Percentiles rank a stretch among this genome's conserved stretches.
Conservation (phyloP, 1,140 invertebrate genomes). For the Goniozus legneri region DNA sequence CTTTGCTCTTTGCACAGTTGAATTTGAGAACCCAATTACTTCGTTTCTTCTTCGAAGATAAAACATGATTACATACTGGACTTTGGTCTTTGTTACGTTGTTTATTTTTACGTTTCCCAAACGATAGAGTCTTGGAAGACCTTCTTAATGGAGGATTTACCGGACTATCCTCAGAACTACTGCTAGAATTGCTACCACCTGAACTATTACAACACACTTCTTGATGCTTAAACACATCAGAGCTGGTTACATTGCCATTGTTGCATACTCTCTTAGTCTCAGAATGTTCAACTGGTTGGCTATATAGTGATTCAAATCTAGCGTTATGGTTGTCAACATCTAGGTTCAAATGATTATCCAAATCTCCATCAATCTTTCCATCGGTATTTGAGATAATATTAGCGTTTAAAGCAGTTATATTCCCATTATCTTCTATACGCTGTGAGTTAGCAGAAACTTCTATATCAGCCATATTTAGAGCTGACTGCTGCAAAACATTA, state of each 20-base stretch:
- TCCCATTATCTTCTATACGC: constrained; percentile 44
- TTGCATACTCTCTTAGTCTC: constrained; percentile 40
- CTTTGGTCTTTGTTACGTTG: constrained; percentile 48
- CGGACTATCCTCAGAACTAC: constrained; percentile 48
- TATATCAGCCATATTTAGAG: constrained; percentile 32
- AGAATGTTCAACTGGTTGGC: constrained; percentile 44
- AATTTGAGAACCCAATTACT: constrained; percentile 64
- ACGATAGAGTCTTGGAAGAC: constrained; percentile 51
- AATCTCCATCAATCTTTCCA: constrained; percentile 36
- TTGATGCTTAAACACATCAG: constrained; percentile 28
- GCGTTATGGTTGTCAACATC: constrained; percentile 51
- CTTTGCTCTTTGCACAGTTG: constrained; percentile 59
- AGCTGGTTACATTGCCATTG: constrained; percentile 40
- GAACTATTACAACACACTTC: constrained; percentile 39
- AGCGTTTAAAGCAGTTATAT: constrained; percentile 33
- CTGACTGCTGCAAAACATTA: constrained; percentile 23
- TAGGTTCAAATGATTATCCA: constrained; percentile 41
- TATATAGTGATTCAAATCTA: constrained; percentile 51
- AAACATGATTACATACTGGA: constrained; percentile 47
- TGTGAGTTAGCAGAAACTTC: constrained; percentile 28
- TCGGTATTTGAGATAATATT: constrained; percentile 33
- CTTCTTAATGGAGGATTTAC: constrained; percentile 45
- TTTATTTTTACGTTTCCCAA: constrained; percentile 48
- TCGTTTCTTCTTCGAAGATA: constrained; percentile 56
- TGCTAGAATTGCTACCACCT: constrained; percentile 45